Evolutionary conservation across 1,140 invertebrate genomes (phyloP), one percentile per base, ranked within the genome.

Genomic region (Magallana gigas): DNA sequence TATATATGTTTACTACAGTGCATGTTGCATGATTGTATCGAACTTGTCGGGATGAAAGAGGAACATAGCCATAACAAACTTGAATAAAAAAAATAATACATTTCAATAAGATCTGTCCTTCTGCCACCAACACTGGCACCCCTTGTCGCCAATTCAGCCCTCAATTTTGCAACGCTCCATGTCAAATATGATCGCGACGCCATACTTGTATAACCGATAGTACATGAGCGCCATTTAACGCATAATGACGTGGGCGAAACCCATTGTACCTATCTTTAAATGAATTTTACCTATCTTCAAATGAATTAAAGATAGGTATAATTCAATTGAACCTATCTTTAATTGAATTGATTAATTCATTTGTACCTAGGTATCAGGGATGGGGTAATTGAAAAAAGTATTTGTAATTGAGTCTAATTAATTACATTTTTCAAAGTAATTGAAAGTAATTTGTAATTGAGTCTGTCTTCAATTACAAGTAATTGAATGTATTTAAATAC

Each of bases 121-220:
- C 36, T 48, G 36, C 36, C 36, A 8, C 16, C 64, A 16, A 68
- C 14, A 16, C 14, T 18, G 4, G 64, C n/a, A 18, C 64, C 3
- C 8, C 23, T 23, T 18, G 64, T 18, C 8, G 0, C 64, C 5
- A 18, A 68, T 68, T 18, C 64, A n/a, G 64, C 16, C 64, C 64
- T 68, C n/a, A 68, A 68, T 68, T 68, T 23, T 4, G 16, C n/a
- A 68, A 68, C 16, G 64, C 64, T 68, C 18, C 64, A 68, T 18
- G 64, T 16, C n/a, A 68, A 68, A 68, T 68, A 68, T 18, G 64
- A 68, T n/a, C 62, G 62, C 62, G 62, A 68, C 16, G 64, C 64
- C 64, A 68, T 68, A 68, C n/a, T 68, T 18, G 64, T 68, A n/a
- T 68, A 68, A 68, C 64, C n/a, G 4, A 68, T 68, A 23, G 23